Percentiles rank a stretch among this genome's conserved stretches.
phyloP scores from a whole-genome alignment of 1,140 invertebrate species.

The Bombus waltoni region DNA sequence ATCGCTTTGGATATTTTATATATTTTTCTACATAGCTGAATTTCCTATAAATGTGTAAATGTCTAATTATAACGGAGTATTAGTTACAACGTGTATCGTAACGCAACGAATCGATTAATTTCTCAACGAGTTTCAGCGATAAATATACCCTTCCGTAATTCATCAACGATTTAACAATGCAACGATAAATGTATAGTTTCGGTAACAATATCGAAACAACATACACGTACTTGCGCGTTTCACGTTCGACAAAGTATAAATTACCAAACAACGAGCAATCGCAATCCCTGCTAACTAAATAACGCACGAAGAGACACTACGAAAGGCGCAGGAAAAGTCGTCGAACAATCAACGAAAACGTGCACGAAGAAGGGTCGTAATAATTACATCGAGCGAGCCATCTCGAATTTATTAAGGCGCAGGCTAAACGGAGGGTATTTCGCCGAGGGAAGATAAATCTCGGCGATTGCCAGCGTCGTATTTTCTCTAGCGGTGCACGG shows the following conservation, averaged over 20 bases:
- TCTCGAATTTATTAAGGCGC: conserved; percentile 14
- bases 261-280: not conserved
- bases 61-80: too few relatives aligned
- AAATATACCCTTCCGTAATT: not conserved
- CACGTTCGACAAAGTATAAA: not conserved
- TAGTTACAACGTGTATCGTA: too few relatives aligned
- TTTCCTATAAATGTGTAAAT: not conserved
- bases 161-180: too few relatives aligned
- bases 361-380: too few relatives aligned
- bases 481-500: not conserved
- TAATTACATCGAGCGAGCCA: not conserved
- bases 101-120: not conserved
- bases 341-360: not conserved
- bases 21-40: not conserved
- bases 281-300: not conserved
- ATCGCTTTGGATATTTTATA: not conserved
- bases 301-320: not conserved
- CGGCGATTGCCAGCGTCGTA: not conserved
- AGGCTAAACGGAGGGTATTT: not conserved
- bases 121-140: not conserved
- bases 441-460: not conserved
- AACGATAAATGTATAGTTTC: too few relatives aligned
- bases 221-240: not conserved
- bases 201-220: too few relatives aligned
- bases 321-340: not conserved